Evolutionary conservation across 2,888 invertebrate species (phyloP), one percentile per base, ranked within the genome.

Genomic region (Cremastobaeus sp.): DNA sequence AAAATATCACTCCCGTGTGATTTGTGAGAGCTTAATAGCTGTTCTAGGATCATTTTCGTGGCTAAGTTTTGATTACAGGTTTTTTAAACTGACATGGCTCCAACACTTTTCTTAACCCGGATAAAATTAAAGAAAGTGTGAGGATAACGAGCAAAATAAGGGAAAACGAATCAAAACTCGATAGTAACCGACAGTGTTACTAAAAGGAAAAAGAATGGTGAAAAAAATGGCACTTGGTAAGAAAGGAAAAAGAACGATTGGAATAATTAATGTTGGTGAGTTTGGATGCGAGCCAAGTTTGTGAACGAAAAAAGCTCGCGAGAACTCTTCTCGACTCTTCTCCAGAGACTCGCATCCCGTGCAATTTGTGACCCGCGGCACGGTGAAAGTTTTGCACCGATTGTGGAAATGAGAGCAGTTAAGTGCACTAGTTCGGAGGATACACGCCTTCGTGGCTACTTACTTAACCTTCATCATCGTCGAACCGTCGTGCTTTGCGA

Each of bases 401-500:
- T 60, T 62, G 30, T 55, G 28, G 50, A 72, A 65, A 65, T 65
- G 39, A 65, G 52, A 52, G 32, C 45, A 48, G 50, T 57, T 48
- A 37, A 57, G 32, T 41, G 55, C 41, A 39, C 5, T 47, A 32
- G 15, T 47, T 50, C n/a, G 25, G 25, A 18, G 32, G 20, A 54
- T 43, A 47, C 39, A 41, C 14, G 32, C 50, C 21, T 54, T 39
- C 28, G 54, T 41, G 30, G 54, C 50, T 78, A 85, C 90, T 88
- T 86, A 92, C 91, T 97, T 97, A 68, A 95, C 93, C 89, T 96
- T 97, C 88, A 96, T 92, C 88, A 95, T 95, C 12, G 94, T 93
- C 1, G 93, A 91, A 52, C 95, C 93, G 85, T 99, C 98, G 87
- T 98, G 97, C 87, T 98, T 98, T 11, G 96, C 94, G 74, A 99